phyloP scores from a whole-genome alignment of 2,888 invertebrate genomes.

The Tinea trinotella region DNA sequence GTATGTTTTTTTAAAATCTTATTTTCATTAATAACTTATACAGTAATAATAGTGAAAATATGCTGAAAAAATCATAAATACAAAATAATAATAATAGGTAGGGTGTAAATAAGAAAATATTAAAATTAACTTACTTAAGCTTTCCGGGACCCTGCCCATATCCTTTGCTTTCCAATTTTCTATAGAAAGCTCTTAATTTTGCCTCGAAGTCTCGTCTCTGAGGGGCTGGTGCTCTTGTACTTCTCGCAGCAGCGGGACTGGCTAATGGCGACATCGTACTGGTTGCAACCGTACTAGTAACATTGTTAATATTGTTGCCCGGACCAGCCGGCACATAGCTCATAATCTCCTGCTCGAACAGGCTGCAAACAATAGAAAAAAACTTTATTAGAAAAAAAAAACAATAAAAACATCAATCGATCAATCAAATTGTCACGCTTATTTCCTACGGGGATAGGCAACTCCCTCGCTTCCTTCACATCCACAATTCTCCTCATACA shows the following conservation, averaged over 20 bases:
- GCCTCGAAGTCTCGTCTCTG: conserved; percentile 95
- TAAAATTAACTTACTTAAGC: conserved; percentile 93
- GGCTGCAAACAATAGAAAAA: conserved; percentile 67
- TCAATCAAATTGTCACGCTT: too few species aligned
- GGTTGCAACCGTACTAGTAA: conserved; percentile 44
- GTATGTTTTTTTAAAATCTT: too few species aligned
- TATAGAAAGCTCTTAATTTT: conserved; percentile 93
- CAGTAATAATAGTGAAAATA: too few species aligned
- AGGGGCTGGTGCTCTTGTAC: conserved; percentile 89
- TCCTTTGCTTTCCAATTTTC: conserved; percentile 95
- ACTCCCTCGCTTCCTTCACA: too few species aligned
- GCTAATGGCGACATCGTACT: conserved; percentile 83
- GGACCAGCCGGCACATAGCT: conserved; percentile 87
- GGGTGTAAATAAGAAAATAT: neutral
- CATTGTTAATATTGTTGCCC: neutral
- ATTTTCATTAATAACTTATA: too few species aligned
- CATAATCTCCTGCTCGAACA: conserved; percentile 99
- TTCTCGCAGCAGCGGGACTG: conserved; percentile 85
- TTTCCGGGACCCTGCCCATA: conserved; percentile 98
- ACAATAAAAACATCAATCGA: too few species aligned
- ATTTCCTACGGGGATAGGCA: too few species aligned
- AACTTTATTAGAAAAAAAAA: neutral
- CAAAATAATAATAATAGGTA: neutral
- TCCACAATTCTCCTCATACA: too few species aligned
- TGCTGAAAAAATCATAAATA: too few species aligned